Percentiles rank a stretch among this genome's conserved stretches.
Conservation (phyloP, 1,140 invertebrate genomes). For the Cylas formicarius region DNA sequence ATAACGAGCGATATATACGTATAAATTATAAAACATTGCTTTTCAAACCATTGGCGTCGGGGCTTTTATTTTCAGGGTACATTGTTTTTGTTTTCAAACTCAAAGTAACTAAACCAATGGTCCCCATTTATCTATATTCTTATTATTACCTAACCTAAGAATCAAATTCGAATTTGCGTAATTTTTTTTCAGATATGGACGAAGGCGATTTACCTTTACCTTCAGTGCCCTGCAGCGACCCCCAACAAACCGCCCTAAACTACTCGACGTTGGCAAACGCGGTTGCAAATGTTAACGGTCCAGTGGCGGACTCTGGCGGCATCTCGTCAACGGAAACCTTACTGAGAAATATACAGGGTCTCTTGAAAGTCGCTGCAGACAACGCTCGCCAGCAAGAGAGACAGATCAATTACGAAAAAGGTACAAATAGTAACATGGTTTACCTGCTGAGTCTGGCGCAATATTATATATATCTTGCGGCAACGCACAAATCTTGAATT, state of each 20-base stretch:
- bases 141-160: too few species aligned
- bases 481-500: slow-evolving; percentile 41
- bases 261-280: slow-evolving; percentile 59
- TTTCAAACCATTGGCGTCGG: too few species aligned
- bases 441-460: slow-evolving; percentile 41
- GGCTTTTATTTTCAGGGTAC: too few species aligned
- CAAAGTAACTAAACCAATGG: too few species aligned
- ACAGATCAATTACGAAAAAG: slow-evolving; percentile 94
- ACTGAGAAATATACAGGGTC: slow-evolving; percentile 87
- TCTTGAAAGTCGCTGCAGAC: slow-evolving; percentile 90
- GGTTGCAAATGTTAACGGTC: slow-evolving; percentile 44
- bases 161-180: slow-evolving; percentile 2
- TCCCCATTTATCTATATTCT: too few species aligned
- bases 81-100: too few species aligned
- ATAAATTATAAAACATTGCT: too few species aligned
- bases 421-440: slow-evolving; percentile 53
- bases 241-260: slow-evolving; percentile 61
- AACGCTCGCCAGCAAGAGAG: slow-evolving; percentile 92
- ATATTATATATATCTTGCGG: slow-evolving; percentile 43
- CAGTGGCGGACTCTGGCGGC: slow-evolving; percentile 46
- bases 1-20: too few species aligned
- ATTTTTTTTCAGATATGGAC: slow-evolving; percentile 44
- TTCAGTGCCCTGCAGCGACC: slow-evolving; percentile 50
- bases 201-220: slow-evolving; percentile 59
- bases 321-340: slow-evolving; percentile 85